These are phyloP conservation scores for Torymus auratus DNA, from an alignment of 2,888 invertebrate genomes.

Conservation along the genomic window DNA sequence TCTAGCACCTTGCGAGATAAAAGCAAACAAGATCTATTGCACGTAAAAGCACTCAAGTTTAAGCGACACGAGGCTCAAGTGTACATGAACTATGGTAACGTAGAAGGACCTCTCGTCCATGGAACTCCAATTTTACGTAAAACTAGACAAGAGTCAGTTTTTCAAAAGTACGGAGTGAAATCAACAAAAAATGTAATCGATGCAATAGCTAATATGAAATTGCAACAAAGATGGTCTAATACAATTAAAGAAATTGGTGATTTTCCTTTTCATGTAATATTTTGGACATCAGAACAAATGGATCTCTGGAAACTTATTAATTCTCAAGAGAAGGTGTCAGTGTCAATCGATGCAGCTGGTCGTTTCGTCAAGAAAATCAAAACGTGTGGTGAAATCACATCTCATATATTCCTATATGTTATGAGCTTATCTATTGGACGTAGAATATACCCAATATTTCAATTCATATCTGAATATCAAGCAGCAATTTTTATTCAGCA, in stretches of 20 bases:
- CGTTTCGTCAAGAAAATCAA: slow-evolving; percentile 31
- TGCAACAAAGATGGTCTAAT: too few relatives aligned
- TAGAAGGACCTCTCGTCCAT: slow-evolving; percentile 17
- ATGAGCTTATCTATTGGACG: slow-evolving; percentile 11
- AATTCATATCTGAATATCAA: slow-evolving; percentile 25
- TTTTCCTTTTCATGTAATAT: too few relatives aligned
- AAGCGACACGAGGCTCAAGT: not conserved
- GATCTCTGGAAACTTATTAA: too few relatives aligned
- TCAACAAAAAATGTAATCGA: slow-evolving; percentile 4
- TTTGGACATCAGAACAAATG: too few relatives aligned
- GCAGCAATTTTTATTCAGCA: slow-evolving; percentile 7
- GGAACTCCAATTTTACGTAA: slow-evolving; percentile 1
- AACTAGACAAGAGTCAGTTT: not conserved
- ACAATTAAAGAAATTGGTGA: too few relatives aligned
- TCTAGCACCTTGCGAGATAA: not conserved
- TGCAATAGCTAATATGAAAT: slow-evolving; percentile 5
- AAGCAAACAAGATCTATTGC: not conserved
- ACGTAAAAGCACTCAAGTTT: not conserved
- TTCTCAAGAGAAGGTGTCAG: too few relatives aligned
- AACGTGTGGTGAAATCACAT: not conserved
- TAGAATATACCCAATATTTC: slow-evolving; percentile 20
- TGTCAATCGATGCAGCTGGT: not conserved
- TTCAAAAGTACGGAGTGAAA: not conserved
- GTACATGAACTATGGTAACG: not conserved
- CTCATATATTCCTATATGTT: slow-evolving; percentile 23